Evolutionary conservation across 1,140 invertebrate genomes (phyloP), one percentile per base, ranked within the genome.

Genomic region (Trachymyrmex cornetzi): DNA sequence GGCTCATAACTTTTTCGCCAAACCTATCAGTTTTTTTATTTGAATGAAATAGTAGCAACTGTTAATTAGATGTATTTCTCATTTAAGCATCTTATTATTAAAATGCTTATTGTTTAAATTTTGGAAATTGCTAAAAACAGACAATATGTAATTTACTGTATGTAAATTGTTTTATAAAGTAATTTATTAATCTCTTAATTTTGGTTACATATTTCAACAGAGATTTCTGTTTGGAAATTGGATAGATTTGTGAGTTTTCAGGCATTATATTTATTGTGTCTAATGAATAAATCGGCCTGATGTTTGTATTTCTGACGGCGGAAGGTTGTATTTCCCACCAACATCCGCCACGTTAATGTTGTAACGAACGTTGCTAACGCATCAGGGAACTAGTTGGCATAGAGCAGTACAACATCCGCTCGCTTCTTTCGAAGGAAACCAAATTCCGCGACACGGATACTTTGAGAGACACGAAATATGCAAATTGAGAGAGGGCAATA

Each of bases 371-470:
- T 55, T 64, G 50, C 59, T 64, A 64, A 79, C 24, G 57, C 44
- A 79, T 50, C 38, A 50, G 44, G 38, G 27, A 50, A 16, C 6
- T 48, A 16, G 12, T 77, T 59, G 55, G 34, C 55, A 24, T 34
- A 50, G 19, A 19, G 57, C 5, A 38, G 24, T 27, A 19, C n/a
- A 48, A 63, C 75, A 50, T 79, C 53, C 44, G 30, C 12, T 30
- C 11, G 19, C 79, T 81, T 57, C 22, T 27, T 71, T 71, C 22
- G 30, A 44, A 81, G 30, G 53, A 71, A 81, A 81, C 30, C 53
- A 57, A 81, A 81, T 81, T 81, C 22, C 50, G 64, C 64, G 63
- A 71, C 66, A 27, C 24, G 24, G 34, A 81, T 57, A 81, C 77
- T 71, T 80, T 81, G 79, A 71, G 30, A 44, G 64, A 57, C 34